Conservation (phyloP, 2,113 vertebrate genomes). For the Polypterus bichir region DNA sequence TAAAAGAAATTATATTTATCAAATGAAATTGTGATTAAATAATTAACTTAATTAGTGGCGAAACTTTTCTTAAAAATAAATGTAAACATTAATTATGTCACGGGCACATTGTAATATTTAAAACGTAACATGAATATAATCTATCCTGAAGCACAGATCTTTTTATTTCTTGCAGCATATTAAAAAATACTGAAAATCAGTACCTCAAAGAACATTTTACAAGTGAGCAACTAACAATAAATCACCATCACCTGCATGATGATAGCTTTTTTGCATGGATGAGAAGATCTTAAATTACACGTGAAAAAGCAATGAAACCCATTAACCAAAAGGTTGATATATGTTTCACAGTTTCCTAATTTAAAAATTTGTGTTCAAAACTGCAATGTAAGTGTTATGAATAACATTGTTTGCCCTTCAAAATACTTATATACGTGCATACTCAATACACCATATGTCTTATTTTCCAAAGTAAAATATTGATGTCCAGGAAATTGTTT, state of each 20-base stretch:
- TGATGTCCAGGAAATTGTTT: no score
- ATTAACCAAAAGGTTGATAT: slow-evolving; percentile 11
- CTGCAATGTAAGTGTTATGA: neutral
- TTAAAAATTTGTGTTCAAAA: slow-evolving; percentile 2
- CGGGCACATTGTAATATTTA: neutral
- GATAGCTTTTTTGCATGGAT: slow-evolving; percentile 8
- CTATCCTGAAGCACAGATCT: neutral
- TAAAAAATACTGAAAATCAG: slow-evolving; percentile 1
- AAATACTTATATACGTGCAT: neutral
- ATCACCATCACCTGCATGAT: slow-evolving; percentile 1
- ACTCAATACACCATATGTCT: no score
- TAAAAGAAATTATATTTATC: neutral
- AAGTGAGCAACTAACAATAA: neutral
- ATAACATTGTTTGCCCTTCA: slow-evolving; percentile 1
- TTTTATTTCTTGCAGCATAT: neutral
- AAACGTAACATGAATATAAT: neutral
- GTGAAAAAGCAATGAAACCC: slow-evolving; percentile 12
- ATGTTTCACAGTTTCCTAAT: slow-evolving; percentile 7
- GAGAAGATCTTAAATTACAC: slow-evolving; percentile 11
- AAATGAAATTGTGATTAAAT: neutral
- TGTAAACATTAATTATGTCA: no score
- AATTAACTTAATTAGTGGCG: neutral
- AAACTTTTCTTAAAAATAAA: no score
- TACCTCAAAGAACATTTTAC: slow-evolving; percentile 2
- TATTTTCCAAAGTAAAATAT: no score